Conservation (phyloP, 2,888 invertebrate genomes). For the Blera fallax region DNA sequence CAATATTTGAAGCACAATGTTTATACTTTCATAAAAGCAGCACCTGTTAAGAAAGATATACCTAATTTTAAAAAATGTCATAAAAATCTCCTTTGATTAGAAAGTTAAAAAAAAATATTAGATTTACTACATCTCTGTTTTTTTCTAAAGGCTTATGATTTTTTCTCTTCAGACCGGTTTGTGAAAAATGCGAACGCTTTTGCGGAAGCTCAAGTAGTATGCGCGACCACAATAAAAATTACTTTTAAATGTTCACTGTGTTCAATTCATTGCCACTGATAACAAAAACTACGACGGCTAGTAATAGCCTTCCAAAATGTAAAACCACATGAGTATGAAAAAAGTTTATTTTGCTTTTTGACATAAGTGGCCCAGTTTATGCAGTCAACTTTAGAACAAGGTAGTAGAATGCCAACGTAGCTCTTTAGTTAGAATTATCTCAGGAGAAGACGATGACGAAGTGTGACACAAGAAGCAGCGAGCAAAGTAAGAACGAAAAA, state of each 20-base stretch:
- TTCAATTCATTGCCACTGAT: conserved; percentile 22
- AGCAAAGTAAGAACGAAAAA: conserved; percentile 40
- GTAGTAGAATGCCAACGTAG: conserved; percentile 70
- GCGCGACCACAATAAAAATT: background rate
- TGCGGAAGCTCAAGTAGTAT: conserved; percentile 22
- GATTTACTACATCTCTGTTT: conserved; percentile 26
- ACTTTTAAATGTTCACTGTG: conserved; percentile 6
- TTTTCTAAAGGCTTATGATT: background rate
- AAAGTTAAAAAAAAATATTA: background rate
- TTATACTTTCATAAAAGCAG: conserved; percentile 16
- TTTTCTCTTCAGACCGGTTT: conserved; percentile 56
- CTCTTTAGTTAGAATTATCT: conserved; percentile 65
- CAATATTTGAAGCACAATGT: conserved; percentile 46
- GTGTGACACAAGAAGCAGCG: conserved; percentile 55
- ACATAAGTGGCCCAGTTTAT: conserved; percentile 72
- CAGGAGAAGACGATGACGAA: conserved; percentile 51
- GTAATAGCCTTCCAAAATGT: conserved; percentile 31
- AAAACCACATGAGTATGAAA: conserved; percentile 34
- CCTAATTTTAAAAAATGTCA: background rate
- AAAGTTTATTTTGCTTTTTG: conserved; percentile 66
- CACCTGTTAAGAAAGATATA: conserved; percentile 18
- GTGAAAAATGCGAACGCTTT: conserved; percentile 28
- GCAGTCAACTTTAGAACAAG: conserved; percentile 64
- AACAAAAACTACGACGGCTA: conserved; percentile 7
- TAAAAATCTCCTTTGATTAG: background rate